Base-by-base conservation (phyloP, 2,113 vertebrate species). In the Pelecanus crispus region DNA sequence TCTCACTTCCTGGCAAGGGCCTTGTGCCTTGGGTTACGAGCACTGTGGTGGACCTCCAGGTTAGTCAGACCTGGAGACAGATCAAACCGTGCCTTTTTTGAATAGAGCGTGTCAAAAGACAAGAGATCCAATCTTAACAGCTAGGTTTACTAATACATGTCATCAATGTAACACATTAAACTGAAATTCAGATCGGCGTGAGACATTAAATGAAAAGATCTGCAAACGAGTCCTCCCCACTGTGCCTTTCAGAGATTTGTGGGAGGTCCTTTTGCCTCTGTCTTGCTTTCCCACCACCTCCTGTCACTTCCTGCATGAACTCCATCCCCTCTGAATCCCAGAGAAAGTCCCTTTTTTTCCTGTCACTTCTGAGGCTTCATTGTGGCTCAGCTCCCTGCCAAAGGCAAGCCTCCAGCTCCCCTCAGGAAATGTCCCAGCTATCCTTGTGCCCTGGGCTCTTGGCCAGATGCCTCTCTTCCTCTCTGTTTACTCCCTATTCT, bases 361-460 rank as follows among this genome's bases (percentile, higher is more conserved):
- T 1, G 1, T 86, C 80, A 4, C 47, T 89, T 92, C 83, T 52
- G 89, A 92, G 89, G 86, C n/a, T 67, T 40, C 94, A 63, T 89
- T 97, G 95, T 94, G 94, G 77, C 68, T 89, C 72, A 6, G 10
- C 47, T 94, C 55, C 20, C n/a, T 77, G 82, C 59, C 92, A 86
- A 53, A 68, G 83, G 92, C 86, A 92, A 86, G n/a, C 25, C 83
- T 95, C 94, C 95, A 40, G 80, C 50, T 95, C 55, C 47, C 61
- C 65, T 92, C 93, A 79, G 95, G 94, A 92, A 94, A 55, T 14
- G 19, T 95, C 94, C 89, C 44, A 31, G 81, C 2, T 81, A 55
- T 91, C 91, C 83, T 75, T 10, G 0, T 45, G 55, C 65, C 86
- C 38, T 34, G 83, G 95, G 94, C 80, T 94, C 65, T 53, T 28